phyloP scores from a whole-genome alignment of 2,888 invertebrate species.

The Spilarctia lutea region DNA sequence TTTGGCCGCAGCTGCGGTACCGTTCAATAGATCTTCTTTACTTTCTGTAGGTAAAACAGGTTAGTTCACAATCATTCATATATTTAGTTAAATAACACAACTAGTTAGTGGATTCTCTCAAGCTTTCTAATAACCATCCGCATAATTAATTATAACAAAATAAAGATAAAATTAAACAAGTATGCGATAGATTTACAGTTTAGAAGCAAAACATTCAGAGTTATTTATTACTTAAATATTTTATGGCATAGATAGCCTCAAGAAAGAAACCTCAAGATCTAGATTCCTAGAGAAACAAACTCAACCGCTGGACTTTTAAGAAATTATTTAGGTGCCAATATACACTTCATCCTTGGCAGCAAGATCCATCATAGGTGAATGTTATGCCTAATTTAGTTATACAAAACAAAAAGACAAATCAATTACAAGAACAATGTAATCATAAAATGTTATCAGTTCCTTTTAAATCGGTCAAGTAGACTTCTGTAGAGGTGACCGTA shows the following conservation, averaged over 20 bases:
- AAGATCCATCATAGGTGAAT: neutral
- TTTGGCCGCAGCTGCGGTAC: slow-evolving; percentile 78
- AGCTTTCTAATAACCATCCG: slow-evolving; percentile 12
- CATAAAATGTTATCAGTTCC: neutral
- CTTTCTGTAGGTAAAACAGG: slow-evolving; percentile 70
- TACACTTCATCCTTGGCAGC: neutral
- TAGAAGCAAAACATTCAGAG: neutral
- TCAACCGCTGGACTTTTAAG: neutral
- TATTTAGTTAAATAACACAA: slow-evolving; percentile 1
- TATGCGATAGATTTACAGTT: neutral
- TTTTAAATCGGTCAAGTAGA: neutral
- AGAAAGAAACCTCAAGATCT: neutral
- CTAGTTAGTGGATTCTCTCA: slow-evolving; percentile 26
- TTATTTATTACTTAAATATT: neutral
- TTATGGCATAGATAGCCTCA: neutral
- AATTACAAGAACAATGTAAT: neutral
- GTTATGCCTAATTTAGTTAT: neutral
- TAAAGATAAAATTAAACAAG: neutral
- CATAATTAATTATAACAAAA: neutral
- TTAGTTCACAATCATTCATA: slow-evolving; percentile 16
- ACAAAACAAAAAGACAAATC: no score
- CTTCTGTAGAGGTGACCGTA: neutral
- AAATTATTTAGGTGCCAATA: neutral
- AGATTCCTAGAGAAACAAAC: neutral
- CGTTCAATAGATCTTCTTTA: slow-evolving; percentile 83